Conservation (phyloP, 2,113 vertebrate species). For the Terrapene triunguis region DNA sequence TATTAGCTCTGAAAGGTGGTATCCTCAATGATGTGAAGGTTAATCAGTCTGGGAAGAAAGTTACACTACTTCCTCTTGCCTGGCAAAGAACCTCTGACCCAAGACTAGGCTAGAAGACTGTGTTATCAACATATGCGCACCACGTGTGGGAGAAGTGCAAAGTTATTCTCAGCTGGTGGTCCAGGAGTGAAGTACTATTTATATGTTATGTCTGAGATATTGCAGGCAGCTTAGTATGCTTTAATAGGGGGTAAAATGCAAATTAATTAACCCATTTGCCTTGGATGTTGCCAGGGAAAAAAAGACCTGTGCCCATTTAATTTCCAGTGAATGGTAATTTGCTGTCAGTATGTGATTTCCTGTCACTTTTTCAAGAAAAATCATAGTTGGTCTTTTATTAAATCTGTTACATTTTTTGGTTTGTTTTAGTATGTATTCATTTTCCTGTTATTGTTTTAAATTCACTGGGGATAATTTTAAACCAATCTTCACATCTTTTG, state of each 20-base stretch:
- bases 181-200: fast-evolving
- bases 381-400: slow-evolving; percentile 63
- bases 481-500: slow-evolving; percentile 83
- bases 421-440: slow-evolving; percentile 73
- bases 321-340: not conserved
- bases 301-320: not conserved
- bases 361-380: slow-evolving; percentile 24
- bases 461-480: slow-evolving; percentile 81
- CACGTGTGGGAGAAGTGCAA: not conserved
- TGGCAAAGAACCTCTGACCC: not conserved
- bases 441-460: slow-evolving; percentile 81
- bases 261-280: not conserved
- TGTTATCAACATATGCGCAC: not conserved
- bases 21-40: slow-evolving; percentile 9
- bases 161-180: not conserved
- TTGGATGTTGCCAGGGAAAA: not conserved
- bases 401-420: slow-evolving; percentile 71
- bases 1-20: not conserved
- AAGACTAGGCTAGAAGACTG: not conserved
- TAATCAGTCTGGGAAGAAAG: slow-evolving; percentile 48
- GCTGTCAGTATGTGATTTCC: not conserved
- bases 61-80: not conserved
- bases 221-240: not conserved
- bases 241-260: not conserved
- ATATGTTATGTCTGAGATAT: not conserved